phyloP scores from a whole-genome alignment of 2,113 vertebrate genomes.

The Nicator chloris region DNA sequence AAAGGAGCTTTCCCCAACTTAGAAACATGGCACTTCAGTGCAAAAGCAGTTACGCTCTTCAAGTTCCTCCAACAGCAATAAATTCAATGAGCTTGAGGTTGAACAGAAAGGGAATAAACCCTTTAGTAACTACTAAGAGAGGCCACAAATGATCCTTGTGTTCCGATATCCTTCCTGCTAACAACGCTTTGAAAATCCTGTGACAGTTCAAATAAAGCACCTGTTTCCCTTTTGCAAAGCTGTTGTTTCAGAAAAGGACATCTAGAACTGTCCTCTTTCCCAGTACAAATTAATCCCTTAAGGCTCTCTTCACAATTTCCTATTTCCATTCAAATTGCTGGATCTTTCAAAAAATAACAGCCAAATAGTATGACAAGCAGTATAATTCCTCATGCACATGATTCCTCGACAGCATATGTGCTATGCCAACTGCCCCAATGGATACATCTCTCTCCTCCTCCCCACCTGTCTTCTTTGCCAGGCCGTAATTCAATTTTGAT shows the following conservation, averaged over 20 bases:
- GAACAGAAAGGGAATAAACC: not conserved
- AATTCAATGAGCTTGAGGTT: not conserved
- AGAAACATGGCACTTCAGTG: not conserved
- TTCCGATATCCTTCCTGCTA: not conserved
- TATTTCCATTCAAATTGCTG: not conserved
- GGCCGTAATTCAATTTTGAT: not conserved
- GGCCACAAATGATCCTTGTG: not conserved
- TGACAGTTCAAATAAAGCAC: not conserved
- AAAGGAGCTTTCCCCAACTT: not conserved
- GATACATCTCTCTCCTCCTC: not conserved
- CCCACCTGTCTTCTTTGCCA: not conserved
- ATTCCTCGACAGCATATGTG: not conserved
- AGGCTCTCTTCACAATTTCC: not conserved
- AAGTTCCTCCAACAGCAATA: not conserved
- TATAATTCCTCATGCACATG: not conserved
- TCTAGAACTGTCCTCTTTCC: not conserved
- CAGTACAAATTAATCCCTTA: not conserved
- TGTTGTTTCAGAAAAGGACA: not conserved
- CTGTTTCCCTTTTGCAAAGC: not conserved
- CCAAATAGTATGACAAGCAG: not conserved
- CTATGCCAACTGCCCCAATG: not conserved
- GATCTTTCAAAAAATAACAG: not conserved
- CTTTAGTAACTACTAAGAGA: not conserved
- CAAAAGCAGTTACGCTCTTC: not conserved
- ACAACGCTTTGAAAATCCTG: not conserved